phyloP scores from a whole-genome alignment of 2,113 vertebrate species.

The Centrocercus urophasianus region DNA sequence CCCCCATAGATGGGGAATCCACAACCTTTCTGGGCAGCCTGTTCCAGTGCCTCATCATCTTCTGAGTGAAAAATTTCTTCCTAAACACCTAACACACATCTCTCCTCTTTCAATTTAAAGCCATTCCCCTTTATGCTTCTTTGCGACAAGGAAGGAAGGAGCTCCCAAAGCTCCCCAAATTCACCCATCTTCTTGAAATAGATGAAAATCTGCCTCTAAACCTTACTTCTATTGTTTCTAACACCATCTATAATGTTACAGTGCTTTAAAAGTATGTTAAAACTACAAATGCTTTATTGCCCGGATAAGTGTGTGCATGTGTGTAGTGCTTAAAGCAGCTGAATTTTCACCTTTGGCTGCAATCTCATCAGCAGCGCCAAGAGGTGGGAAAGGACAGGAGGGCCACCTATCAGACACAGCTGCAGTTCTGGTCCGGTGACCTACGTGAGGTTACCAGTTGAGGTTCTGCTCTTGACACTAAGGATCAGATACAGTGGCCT shows the following conservation, averaged over 20 bases:
- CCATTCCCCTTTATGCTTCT: not conserved
- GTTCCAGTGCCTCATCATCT: too few relatives aligned
- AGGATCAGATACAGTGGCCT: not conserved
- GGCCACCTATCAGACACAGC: not conserved
- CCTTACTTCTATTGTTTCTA: not conserved
- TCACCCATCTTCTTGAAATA: not conserved
- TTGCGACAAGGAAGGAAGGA: not conserved
- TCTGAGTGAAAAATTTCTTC: too few relatives aligned
- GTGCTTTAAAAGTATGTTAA: not conserved
- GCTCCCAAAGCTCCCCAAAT: not conserved
- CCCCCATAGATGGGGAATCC: too few relatives aligned
- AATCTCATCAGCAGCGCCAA: not conserved
- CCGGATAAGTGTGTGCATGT: accelerated
- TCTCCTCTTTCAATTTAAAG: too few relatives aligned
- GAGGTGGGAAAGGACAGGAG: not conserved
- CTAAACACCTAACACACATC: too few relatives aligned
- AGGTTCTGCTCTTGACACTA: not conserved
- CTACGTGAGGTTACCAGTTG: accelerated
- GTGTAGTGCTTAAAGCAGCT: not conserved
- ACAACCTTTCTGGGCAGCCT: too few relatives aligned
- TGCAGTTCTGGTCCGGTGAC: not conserved
- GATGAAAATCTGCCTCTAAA: not conserved
- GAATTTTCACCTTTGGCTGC: not conserved
- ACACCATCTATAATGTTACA: accelerated
- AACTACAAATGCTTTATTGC: not conserved